Conservation (phyloP, 2,797 vertebrate genomes). For the Lepidocolaptes lacrymiger region DNA sequence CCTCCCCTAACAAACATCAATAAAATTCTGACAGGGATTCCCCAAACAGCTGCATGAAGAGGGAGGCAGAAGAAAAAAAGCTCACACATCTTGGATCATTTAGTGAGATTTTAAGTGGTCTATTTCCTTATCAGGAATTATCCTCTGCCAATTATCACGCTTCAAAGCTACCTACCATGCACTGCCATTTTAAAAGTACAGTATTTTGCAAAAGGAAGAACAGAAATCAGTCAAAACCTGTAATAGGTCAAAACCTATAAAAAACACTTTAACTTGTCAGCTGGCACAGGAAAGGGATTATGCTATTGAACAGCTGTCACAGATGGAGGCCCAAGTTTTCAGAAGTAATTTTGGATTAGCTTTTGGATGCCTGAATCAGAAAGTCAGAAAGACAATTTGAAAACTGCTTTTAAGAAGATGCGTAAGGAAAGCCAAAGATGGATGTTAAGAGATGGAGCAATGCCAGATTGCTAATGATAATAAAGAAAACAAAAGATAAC, state of each 20-base stretch:
- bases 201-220: not conserved
- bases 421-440: not conserved
- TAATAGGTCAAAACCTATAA: not conserved
- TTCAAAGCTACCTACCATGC: not conserved
- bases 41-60: not conserved
- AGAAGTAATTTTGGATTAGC: not conserved
- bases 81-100: not conserved
- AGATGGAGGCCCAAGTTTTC: not conserved
- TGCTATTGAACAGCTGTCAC: not conserved
- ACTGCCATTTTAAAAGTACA: not conserved
- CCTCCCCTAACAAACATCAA: not conserved
- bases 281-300: not conserved
- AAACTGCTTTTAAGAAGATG: not conserved
- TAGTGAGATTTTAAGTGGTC: not conserved
- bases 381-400: not conserved
- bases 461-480: not conserved
- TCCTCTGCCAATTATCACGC: not conserved
- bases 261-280: not conserved
- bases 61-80: not conserved
- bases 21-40: not conserved
- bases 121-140: not conserved
- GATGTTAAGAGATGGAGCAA: not conserved
- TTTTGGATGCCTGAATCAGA: not conserved
- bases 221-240: not conserved
- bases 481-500: slow-evolving; percentile 18